Conservation (phyloP, 2,888 invertebrate species). For the Cephus rjabovi region DNA sequence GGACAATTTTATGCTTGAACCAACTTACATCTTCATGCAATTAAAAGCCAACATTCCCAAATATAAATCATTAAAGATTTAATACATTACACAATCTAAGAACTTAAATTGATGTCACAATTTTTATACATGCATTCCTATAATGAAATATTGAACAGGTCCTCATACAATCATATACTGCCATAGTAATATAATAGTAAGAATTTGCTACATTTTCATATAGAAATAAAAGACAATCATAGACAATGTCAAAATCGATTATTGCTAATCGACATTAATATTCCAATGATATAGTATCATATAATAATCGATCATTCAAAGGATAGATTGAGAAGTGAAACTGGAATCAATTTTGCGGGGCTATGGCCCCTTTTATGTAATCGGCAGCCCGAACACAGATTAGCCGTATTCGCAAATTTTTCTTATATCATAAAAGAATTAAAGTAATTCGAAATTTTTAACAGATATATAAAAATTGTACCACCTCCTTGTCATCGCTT, state of each 20-base stretch:
- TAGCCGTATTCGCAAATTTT: not conserved
- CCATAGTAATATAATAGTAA: not conserved
- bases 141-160: not conserved
- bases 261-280: not conserved
- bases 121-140: not conserved
- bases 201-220: not conserved
- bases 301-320: not conserved
- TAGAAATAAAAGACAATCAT: not conserved
- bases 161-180: not conserved
- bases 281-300: not conserved
- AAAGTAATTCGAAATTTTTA: constrained; percentile 6
- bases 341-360: constrained; percentile 27
- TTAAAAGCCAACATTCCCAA: not conserved
- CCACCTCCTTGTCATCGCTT: not conserved
- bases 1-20: not conserved
- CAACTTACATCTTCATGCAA: not conserved
- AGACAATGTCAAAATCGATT: not conserved
- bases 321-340: not conserved
- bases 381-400: constrained; percentile 23
- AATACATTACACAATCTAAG: not conserved
- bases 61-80: not conserved
- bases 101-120: not conserved
- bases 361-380: constrained; percentile 46
- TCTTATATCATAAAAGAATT: constrained; percentile 3
- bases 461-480: not conserved